Evolutionary conservation across 1,140 invertebrate species (phyloP).

Genomic region (Bombus impatiens): DNA sequence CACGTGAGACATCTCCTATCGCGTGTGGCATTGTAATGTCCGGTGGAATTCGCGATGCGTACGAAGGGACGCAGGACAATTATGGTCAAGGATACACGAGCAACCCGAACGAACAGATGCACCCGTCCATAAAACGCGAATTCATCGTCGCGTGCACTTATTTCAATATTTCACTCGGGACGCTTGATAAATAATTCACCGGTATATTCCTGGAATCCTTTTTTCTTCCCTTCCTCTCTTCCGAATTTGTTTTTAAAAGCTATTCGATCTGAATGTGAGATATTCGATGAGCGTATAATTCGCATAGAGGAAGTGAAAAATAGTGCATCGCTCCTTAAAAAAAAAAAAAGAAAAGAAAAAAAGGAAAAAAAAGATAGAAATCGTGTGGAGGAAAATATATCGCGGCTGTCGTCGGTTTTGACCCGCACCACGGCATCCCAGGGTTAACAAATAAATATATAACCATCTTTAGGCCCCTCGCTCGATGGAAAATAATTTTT

Average conservation of each 20-base stretch:
- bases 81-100: conserved; percentile 44
- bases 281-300: background rate
- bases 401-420: too few relatives aligned
- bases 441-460: too few relatives aligned
- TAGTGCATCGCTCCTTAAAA: too few relatives aligned
- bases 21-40: conserved; percentile 36
- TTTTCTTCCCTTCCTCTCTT: background rate
- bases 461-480: too few relatives aligned
- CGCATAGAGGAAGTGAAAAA: too few relatives aligned
- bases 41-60: conserved; percentile 26
- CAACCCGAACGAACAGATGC: conserved; percentile 4
- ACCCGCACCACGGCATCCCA: too few relatives aligned
- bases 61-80: conserved; percentile 43
- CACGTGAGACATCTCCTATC: conserved; percentile 20
- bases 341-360: too few relatives aligned
- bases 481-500: too few relatives aligned
- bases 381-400: too few relatives aligned
- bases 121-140: conserved; percentile 24
- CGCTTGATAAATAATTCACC: conserved; percentile 27
- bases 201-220: background rate
- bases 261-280: background rate
- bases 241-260: background rate
- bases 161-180: conserved; percentile 6
- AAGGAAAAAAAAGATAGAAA: background rate
- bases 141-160: conserved; percentile 29